A percentile compares a stretch with the other conserved stretches of the same genome.
These are phyloP conservation scores for Chaetophractus vellerosus DNA, from an alignment of 2,797 vertebrate genomes.

Conservation along the genomic window DNA sequence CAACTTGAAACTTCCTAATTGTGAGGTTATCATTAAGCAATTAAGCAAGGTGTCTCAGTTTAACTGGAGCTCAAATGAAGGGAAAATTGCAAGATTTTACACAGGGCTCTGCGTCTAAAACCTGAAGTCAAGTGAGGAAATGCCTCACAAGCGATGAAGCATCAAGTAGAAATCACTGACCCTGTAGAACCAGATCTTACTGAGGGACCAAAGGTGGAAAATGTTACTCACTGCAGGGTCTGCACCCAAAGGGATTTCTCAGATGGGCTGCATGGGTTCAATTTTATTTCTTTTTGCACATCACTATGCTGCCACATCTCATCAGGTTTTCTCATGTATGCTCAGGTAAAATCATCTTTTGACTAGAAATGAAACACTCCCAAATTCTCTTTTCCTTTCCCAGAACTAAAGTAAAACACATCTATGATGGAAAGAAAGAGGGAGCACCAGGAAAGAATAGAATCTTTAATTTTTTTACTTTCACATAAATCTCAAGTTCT, in stretches of 20 bases:
- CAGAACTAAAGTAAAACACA: conserved; percentile 51
- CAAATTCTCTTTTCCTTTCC: conserved; percentile 22
- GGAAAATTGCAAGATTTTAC: neutral
- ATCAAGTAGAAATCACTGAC: neutral
- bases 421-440: conserved; percentile 23
- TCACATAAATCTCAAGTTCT: conserved; percentile 27
- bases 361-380: conserved; percentile 42
- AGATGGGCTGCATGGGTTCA: neutral
- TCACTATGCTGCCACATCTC: neutral
- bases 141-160: neutral
- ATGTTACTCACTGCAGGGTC: neutral
- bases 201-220: neutral
- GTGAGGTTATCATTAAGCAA: neutral
- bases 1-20: conserved; percentile 43
- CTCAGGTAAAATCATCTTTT: conserved; percentile 57
- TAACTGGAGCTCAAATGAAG: neutral
- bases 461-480: conserved; percentile 63
- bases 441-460: neutral
- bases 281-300: neutral
- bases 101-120: neutral
- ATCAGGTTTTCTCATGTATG: conserved; percentile 42
- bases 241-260: neutral
- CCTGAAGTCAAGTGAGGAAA: conserved; percentile 13
- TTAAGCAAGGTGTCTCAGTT: neutral
- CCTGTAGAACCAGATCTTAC: neutral